Conservation (phyloP, 2,113 vertebrate species). For the Vulpes lagopus region DNA sequence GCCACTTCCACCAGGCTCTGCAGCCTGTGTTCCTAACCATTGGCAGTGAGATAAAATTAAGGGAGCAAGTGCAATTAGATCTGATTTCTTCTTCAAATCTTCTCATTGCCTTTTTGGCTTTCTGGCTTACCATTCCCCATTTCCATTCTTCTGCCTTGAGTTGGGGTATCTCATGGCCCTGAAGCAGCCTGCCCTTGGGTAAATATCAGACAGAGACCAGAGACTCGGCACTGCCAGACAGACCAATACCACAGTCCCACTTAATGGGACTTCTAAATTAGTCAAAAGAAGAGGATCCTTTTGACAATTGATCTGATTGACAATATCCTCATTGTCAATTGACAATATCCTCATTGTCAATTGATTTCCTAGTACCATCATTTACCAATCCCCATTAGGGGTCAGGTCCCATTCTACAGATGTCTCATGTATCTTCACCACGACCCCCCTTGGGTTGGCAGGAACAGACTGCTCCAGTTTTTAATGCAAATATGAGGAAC, state of each 20-base stretch:
- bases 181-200: neutral
- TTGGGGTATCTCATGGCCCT: neutral
- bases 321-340: neutral
- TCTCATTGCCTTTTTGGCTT: neutral
- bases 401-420: neutral
- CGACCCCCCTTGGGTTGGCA: neutral
- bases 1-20: neutral
- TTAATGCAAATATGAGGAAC: neutral
- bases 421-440: neutral
- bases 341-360: neutral
- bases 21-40: neutral
- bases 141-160: neutral
- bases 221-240: neutral
- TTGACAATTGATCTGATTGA: too few relatives aligned
- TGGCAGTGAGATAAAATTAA: neutral
- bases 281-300: neutral
- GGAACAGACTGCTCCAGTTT: neutral
- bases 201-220: neutral
- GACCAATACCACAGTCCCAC: too few relatives aligned
- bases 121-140: neutral
- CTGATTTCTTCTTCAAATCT: neutral
- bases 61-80: neutral
- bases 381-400: neutral
- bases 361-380: neutral
- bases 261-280: neutral